These are phyloP conservation scores for Cyclopterus lumpus DNA, from an alignment of 2,797 vertebrate genomes.

Conservation along the genomic window DNA sequence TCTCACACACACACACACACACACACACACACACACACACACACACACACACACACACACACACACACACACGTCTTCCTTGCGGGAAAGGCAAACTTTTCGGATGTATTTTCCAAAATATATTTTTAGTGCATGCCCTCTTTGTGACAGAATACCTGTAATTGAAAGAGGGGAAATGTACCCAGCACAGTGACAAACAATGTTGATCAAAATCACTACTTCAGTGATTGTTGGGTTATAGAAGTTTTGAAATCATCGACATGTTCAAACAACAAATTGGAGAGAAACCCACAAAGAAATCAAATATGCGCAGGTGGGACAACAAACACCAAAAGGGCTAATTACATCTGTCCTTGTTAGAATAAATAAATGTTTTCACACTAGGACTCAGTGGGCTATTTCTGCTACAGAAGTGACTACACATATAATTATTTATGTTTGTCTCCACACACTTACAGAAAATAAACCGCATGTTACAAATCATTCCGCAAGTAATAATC, in stretches of 20 bases:
- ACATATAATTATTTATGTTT: slow-evolving; percentile 8
- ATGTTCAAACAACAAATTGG: slow-evolving; percentile 2
- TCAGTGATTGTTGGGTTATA: background rate
- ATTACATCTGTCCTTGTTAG: slow-evolving; percentile 7
- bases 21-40: background rate
- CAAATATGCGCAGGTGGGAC: background rate
- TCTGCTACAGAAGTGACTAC: background rate
- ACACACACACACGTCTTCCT: background rate
- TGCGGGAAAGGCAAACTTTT: background rate
- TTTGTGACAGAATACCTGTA: background rate
- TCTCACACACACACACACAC: slow-evolving; percentile 3
- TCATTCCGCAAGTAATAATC: too few relatives aligned
- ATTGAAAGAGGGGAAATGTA: background rate
- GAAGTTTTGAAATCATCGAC: background rate
- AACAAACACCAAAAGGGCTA: background rate
- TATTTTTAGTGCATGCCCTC: background rate
- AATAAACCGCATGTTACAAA: too few relatives aligned
- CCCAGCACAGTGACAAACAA: background rate
- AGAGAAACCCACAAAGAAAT: slow-evolving; percentile 16
- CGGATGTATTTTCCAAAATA: background rate
- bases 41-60: too few relatives aligned
- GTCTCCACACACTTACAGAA: background rate
- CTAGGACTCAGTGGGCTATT: background rate
- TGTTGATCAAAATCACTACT: slow-evolving; percentile 12
- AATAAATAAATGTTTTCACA: slow-evolving; percentile 12